Conservation (phyloP, 1,140 invertebrate genomes). For the Gryon sp. region DNA sequence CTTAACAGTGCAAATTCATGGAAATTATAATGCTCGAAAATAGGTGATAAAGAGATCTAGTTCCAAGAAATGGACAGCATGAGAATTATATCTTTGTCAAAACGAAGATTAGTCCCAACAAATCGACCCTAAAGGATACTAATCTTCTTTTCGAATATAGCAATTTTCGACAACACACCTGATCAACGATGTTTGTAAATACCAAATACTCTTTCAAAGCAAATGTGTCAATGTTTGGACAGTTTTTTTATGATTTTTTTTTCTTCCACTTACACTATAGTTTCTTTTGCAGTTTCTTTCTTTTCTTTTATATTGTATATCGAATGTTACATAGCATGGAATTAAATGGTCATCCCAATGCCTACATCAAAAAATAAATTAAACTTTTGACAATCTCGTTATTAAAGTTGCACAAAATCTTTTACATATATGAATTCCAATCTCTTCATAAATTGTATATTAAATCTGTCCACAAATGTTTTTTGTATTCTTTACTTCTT, state of each 20-base stretch:
- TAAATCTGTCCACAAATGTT: conserved; percentile 15
- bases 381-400: conserved; percentile 8
- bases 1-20: conserved; percentile 23
- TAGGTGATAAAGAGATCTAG: conserved; percentile 26
- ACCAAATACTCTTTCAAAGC: neutral
- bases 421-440: too few species aligned
- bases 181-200: conserved; percentile 16
- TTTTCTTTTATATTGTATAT: too few species aligned
- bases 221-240: conserved; percentile 1
- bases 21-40: conserved; percentile 29
- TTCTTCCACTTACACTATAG: too few species aligned
- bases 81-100: conserved; percentile 26
- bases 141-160: conserved; percentile 26
- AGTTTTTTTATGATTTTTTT: too few species aligned
- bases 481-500: too few species aligned
- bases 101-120: conserved; percentile 2
- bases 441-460: conserved; percentile 14
- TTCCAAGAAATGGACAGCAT: conserved; percentile 18
- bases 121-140: conserved; percentile 1
- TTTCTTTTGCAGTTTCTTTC: too few species aligned
- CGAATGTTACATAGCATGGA: too few species aligned
- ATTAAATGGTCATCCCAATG: too few species aligned
- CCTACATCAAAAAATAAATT: conserved; percentile 6
- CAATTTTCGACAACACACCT: neutral
- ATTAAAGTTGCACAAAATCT: conserved; percentile 1